Evolutionary conservation across 2,113 vertebrate species (phyloP).

Genomic region (Tylochromis polylepis): DNA sequence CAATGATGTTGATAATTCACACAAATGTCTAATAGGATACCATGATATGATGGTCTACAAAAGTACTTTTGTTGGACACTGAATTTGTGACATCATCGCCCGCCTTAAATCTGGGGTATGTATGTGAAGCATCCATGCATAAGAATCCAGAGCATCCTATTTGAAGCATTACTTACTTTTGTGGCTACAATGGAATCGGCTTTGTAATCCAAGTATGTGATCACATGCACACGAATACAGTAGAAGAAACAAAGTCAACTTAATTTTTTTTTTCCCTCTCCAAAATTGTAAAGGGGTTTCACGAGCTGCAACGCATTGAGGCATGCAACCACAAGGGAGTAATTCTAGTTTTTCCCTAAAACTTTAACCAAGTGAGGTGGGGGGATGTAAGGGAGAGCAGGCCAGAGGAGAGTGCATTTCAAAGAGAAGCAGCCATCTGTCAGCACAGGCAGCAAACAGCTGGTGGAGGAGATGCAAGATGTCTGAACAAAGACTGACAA

Average conservation of each 20-base stretch:
- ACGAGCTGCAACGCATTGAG: background rate
- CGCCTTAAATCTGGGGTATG: background rate
- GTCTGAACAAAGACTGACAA: constrained; percentile 90
- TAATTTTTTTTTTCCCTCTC: background rate
- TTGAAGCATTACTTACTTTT: background rate
- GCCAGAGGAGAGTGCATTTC: constrained; percentile 63
- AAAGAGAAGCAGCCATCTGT: constrained; percentile 92
- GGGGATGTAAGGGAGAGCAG: constrained; percentile 6
- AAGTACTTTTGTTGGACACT: background rate
- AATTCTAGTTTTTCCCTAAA: constrained; percentile 1
- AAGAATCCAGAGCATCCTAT: background rate
- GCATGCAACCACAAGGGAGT: background rate
- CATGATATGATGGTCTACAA: background rate
- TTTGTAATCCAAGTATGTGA: background rate
- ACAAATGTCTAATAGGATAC: background rate
- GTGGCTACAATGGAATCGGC: background rate
- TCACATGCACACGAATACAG: background rate
- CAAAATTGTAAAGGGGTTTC: background rate
- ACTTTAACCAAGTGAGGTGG: constrained; percentile 35
- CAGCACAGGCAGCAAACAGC: constrained; percentile 81
- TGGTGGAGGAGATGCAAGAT: constrained; percentile 87
- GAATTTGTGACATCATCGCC: background rate
- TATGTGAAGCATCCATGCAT: background rate
- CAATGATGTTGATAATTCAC: background rate
- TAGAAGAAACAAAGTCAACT: background rate